Conservation (phyloP, 2,113 vertebrate species). For the Heloderma charlesbogerti region DNA sequence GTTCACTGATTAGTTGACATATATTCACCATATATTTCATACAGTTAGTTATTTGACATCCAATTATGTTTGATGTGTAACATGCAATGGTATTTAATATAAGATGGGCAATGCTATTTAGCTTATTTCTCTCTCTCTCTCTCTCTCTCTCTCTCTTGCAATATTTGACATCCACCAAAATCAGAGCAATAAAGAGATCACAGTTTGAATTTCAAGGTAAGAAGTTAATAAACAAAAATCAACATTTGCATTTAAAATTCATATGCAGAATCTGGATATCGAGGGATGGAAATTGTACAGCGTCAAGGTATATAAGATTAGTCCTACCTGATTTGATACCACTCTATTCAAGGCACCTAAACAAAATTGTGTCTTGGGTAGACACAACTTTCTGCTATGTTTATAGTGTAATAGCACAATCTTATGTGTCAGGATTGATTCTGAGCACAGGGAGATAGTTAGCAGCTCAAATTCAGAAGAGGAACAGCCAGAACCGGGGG, state of each 20-base stretch:
- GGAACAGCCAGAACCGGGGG: too few species aligned
- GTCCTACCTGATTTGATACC: neutral
- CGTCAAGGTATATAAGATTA: neutral
- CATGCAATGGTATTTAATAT: too few species aligned
- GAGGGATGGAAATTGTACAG: neutral
- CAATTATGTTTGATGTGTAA: too few species aligned
- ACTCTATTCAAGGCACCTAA: neutral
- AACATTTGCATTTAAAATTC: neutral
- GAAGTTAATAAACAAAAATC: neutral
- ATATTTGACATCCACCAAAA: neutral
- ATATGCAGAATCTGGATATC: neutral
- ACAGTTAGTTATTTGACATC: too few species aligned
- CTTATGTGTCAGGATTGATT: too few species aligned
- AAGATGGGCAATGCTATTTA: neutral
- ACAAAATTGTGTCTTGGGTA: neutral
- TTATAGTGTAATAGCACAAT: neutral
- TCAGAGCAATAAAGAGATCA: neutral
- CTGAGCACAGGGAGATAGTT: too few species aligned
- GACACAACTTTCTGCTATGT: neutral
- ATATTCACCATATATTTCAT: neutral
- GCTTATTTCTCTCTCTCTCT: too few species aligned
- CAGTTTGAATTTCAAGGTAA: neutral
- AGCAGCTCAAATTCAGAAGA: too few species aligned
- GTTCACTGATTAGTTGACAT: too few species aligned
- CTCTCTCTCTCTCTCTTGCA: neutral